phyloP scores from a whole-genome alignment of 2,113 vertebrate species.

The Mesocricetus auratus region DNA sequence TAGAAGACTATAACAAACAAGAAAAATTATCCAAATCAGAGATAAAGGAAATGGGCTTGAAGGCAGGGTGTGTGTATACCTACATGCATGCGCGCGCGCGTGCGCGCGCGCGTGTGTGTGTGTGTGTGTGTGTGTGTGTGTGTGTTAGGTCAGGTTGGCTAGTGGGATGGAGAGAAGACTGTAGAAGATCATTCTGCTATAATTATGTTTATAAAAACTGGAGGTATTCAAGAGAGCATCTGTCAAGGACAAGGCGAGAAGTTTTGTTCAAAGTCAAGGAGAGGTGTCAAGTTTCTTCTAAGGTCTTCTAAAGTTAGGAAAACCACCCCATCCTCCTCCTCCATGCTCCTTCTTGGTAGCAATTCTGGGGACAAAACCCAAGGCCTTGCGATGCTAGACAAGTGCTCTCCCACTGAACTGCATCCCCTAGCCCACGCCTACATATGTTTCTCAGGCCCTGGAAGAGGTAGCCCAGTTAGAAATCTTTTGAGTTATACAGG shows the following conservation, averaged over 20 bases:
- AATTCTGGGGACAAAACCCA: background rate
- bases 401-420: background rate
- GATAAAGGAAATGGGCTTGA: background rate
- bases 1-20: background rate
- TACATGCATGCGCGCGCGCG: too few species aligned
- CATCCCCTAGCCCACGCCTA: background rate
- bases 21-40: background rate
- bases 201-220: background rate
- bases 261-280: background rate
- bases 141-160: background rate
- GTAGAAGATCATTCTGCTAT: background rate
- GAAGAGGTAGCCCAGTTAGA: background rate
- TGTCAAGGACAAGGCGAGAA: background rate
- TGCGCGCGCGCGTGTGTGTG: background rate
- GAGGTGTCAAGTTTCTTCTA: background rate
- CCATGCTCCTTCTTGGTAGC: too few species aligned
- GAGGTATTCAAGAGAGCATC: background rate
- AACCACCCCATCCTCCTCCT: background rate
- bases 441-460: background rate
- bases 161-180: background rate
- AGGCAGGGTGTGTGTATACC: background rate
- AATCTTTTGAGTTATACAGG: background rate
- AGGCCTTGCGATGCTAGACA: background rate
- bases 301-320: background rate
- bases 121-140: background rate